Percentiles rank a stretch among this genome's conserved stretches.
Conservation (phyloP, 1,140 invertebrate genomes). For the Tetramorium alpestre region DNA sequence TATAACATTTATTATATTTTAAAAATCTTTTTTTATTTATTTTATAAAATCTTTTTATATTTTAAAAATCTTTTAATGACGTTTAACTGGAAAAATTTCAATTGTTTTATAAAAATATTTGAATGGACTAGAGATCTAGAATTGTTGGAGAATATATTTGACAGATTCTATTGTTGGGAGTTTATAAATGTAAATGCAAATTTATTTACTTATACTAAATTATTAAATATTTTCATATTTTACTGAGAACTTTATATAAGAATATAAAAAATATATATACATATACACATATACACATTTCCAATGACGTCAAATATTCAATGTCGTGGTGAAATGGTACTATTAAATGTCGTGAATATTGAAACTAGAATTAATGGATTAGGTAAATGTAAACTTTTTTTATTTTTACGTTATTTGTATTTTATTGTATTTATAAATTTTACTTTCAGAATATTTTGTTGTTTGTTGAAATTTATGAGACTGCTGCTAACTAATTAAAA, state of each 20-base stretch:
- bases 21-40: neutral
- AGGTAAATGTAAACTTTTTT: neutral
- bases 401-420: neutral
- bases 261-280: neutral
- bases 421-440: neutral
- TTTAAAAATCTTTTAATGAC: neutral
- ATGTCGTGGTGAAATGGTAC: neutral
- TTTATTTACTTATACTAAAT: neutral
- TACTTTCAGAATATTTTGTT: neutral
- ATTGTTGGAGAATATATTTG: neutral
- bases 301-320: neutral
- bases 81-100: neutral
- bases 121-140: neutral
- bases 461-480: neutral
- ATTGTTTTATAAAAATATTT: neutral
- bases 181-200: neutral
- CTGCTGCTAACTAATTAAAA: neutral
- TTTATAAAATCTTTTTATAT: neutral
- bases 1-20: neutral
- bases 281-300: neutral
- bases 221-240: neutral
- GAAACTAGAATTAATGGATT: neutral
- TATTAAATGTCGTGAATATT: neutral
- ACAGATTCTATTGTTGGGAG: neutral
- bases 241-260: neutral